Evolutionary conservation across 2,888 invertebrate genomes (phyloP).

Genomic region (Erannis defoliaria): DNA sequence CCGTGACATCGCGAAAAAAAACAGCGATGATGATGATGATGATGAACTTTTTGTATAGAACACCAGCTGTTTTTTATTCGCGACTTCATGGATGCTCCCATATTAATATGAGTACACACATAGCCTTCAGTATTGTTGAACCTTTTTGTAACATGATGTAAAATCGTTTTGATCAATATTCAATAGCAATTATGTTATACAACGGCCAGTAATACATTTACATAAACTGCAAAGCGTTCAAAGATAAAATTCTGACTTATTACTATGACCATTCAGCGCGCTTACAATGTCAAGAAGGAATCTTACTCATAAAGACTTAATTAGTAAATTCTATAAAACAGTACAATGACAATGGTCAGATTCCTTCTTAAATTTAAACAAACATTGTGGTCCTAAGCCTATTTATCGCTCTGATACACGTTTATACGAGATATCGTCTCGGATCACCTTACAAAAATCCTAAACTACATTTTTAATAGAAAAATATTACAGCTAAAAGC

Average conservation of each 20-base stretch:
- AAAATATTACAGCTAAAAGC: slow-evolving; percentile 82
- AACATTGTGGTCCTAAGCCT: slow-evolving; percentile 70
- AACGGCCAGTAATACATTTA: slow-evolving; percentile 41
- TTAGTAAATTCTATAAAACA: slow-evolving; percentile 47
- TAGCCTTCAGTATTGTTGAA: too few relatives aligned
- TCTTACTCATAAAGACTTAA: slow-evolving; percentile 51
- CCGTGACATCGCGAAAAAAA: too few relatives aligned
- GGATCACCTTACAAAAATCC: slow-evolving; percentile 81
- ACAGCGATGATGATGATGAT: too few relatives aligned
- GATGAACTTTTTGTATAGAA: too few relatives aligned
- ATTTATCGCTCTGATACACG: slow-evolving; percentile 87
- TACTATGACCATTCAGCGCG: slow-evolving; percentile 64
- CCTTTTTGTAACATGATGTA: too few relatives aligned
- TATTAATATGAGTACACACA: too few relatives aligned
- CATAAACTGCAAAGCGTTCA: slow-evolving; percentile 63
- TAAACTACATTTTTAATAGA: slow-evolving; percentile 83
- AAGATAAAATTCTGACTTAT: slow-evolving; percentile 74
- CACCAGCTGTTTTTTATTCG: too few relatives aligned
- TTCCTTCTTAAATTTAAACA: slow-evolving; percentile 65
- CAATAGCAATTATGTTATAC: slow-evolving; percentile 18
- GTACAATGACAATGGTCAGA: slow-evolving; percentile 49
- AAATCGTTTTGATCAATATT: slow-evolving; percentile 12
- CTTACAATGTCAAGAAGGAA: slow-evolving; percentile 65
- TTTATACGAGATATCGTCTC: slow-evolving; percentile 70
- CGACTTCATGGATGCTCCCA: too few relatives aligned